These are phyloP conservation scores for Parus major DNA, from an alignment of 2,113 vertebrate species.

Conservation along the genomic window DNA sequence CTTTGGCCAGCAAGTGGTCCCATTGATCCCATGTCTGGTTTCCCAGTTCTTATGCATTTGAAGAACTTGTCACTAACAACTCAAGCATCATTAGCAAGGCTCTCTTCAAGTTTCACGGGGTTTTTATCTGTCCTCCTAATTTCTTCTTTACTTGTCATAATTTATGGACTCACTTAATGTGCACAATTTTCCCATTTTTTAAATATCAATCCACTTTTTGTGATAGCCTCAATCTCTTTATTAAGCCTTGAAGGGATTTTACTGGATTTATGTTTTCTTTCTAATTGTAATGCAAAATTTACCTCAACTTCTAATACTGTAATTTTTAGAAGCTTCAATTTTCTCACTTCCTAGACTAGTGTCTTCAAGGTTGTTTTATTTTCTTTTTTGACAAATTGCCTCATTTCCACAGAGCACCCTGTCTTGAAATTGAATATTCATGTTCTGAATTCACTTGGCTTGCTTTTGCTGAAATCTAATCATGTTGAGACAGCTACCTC, in stretches of 20 bases:
- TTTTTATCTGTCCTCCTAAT: not conserved
- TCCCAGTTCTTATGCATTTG: not conserved
- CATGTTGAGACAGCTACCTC: not conserved
- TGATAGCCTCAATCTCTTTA: not conserved
- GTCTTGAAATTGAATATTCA: conserved; percentile 30
- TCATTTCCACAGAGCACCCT: not conserved
- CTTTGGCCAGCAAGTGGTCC: not conserved
- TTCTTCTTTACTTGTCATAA: not conserved
- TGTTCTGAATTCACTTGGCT: not conserved
- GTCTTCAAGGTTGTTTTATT: not conserved
- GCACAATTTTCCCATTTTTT: not conserved
- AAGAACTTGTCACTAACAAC: not conserved
- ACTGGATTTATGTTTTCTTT: not conserved
- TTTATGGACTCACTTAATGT: not conserved
- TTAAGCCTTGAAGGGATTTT: not conserved
- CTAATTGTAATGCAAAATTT: not conserved
- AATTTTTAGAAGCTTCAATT: not conserved
- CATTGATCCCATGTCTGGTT: not conserved
- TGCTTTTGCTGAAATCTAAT: not conserved
- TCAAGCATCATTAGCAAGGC: not conserved
- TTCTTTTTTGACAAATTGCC: not conserved
- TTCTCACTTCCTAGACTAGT: not conserved
- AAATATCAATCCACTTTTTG: not conserved
- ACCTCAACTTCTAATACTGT: not conserved
- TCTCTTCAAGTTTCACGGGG: not conserved